Evolutionary conservation across 2,113 vertebrate species (phyloP).

Genomic region (Ochotona curzoniae): DNA sequence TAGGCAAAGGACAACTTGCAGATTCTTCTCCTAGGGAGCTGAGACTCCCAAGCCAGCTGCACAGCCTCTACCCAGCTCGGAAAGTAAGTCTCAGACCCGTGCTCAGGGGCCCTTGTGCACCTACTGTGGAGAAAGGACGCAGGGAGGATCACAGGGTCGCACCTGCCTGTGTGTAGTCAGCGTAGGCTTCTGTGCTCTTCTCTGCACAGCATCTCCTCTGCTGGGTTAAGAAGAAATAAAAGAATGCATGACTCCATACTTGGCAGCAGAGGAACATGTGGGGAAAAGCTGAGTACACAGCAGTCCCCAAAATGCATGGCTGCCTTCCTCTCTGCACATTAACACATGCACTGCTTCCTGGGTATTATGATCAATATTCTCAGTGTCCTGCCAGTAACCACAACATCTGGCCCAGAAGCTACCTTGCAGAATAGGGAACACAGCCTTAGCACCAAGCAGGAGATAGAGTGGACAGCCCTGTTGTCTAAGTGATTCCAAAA

Average conservation of each 20-base stretch:
- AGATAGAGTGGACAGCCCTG: neutral
- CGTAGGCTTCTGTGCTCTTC: neutral
- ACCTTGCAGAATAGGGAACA: neutral
- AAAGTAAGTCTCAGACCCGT: fast-evolving
- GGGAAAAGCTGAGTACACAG: neutral
- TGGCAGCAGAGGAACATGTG: too few species aligned
- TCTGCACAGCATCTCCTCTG: neutral
- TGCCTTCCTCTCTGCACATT: neutral
- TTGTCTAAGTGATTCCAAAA: neutral
- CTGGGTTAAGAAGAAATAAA: neutral
- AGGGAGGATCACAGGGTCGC: too few species aligned
- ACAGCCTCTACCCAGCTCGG: neutral
- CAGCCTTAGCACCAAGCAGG: neutral
- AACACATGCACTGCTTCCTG: too few species aligned
- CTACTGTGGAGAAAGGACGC: too few species aligned
- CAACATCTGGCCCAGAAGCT: too few species aligned
- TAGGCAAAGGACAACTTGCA: neutral
- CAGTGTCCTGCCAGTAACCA: too few species aligned
- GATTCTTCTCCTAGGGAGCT: neutral
- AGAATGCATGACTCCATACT: neutral
- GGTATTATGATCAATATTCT: too few species aligned
- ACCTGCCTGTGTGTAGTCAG: neutral
- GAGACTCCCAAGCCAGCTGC: neutral
- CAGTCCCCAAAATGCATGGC: too few species aligned
- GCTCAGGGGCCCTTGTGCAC: neutral